Percentiles rank a stretch among this genome's conserved stretches.
Conservation (phyloP, 1,140 invertebrate genomes). For the Philotrypesis tridentata region DNA sequence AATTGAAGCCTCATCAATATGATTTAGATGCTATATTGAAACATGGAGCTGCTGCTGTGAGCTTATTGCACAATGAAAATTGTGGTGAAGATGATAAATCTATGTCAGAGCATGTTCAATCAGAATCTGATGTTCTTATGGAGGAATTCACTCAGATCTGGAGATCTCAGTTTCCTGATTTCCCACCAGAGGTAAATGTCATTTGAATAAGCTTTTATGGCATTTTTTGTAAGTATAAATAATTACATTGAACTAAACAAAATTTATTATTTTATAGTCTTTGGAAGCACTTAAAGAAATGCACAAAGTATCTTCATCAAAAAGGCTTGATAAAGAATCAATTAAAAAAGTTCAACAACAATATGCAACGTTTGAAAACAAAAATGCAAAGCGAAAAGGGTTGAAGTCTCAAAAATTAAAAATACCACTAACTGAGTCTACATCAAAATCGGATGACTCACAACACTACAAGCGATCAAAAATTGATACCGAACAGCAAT, state of each 20-base stretch:
- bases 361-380: conserved; percentile 55
- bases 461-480: conserved; percentile 62
- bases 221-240: too few relatives aligned
- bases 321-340: conserved; percentile 56
- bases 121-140: conserved; percentile 67
- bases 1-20: conserved; percentile 59
- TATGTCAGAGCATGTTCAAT: conserved; percentile 55
- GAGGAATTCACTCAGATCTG: conserved; percentile 61
- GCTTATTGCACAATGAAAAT: conserved; percentile 42
- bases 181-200: conserved; percentile 5
- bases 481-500: conserved; percentile 58
- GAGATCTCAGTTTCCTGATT: conserved; percentile 40
- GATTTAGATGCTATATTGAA: conserved; percentile 57
- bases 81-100: conserved; percentile 49
- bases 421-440: conserved; percentile 30
- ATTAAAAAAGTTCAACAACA: conserved; percentile 59
- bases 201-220: neutral
- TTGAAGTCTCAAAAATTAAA: conserved; percentile 64
- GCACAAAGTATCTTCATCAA: conserved; percentile 51
- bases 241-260: neutral
- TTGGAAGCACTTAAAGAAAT: conserved; percentile 1
- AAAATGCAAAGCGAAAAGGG: conserved; percentile 65
- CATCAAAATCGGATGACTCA: conserved; percentile 53
- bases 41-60: conserved; percentile 40
- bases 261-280: conserved; percentile 34